Evolutionary conservation across 2,888 invertebrate species (phyloP).

Genomic region (Drosophila nr. medialis): DNA sequence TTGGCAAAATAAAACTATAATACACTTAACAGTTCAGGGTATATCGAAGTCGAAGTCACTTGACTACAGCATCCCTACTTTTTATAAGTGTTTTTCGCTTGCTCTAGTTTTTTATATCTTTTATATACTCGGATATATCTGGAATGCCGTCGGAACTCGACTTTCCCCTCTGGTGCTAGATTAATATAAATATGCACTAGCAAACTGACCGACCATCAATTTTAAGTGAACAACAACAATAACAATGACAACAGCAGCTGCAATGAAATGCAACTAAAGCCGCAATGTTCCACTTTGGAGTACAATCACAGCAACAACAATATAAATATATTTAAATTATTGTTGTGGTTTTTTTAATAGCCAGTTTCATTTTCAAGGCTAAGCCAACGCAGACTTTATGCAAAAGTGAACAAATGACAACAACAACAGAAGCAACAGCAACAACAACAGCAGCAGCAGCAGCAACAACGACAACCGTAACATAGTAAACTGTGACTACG

Average conservation of each 20-base stretch:
- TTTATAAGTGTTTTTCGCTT: background rate
- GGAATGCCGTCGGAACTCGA: background rate
- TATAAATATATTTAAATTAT: background rate
- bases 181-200: background rate
- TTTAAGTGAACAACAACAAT: background rate
- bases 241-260: background rate
- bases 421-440: constrained; percentile 1
- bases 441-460: background rate
- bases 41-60: background rate
- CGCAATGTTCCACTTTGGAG: constrained; percentile 6
- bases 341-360: constrained; percentile 15
- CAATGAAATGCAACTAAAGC: constrained; percentile 1
- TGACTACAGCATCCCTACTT: background rate
- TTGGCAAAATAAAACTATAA: background rate
- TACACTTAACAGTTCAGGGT: background rate
- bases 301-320: constrained; percentile 5
- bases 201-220: constrained; percentile 11
- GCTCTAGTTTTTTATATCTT: background rate
- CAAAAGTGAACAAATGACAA: constrained; percentile 16
- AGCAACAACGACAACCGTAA: constrained; percentile 2
- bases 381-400: constrained; percentile 28
- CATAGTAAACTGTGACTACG: constrained; percentile 3
- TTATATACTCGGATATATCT: background rate
- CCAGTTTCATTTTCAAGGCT: constrained; percentile 43
- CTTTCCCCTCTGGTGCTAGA: background rate